Conservation (phyloP, 1,140 invertebrate species). For the Drosophila sp. region DNA sequence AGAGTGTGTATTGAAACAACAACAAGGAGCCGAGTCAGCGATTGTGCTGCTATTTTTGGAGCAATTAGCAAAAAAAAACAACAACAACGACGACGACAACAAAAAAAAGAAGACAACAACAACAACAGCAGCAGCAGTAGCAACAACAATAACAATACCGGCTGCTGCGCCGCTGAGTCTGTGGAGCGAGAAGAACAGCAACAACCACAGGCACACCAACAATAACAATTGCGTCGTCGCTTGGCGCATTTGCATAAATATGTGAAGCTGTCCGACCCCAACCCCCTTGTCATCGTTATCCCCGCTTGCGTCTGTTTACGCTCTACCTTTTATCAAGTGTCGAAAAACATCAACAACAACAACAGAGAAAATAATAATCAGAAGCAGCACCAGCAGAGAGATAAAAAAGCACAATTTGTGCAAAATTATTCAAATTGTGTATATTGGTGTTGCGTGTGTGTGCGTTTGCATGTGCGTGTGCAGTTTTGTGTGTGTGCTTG, state of each 20-base stretch:
- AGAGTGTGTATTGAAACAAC: slow-evolving; percentile 31
- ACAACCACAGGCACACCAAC: slow-evolving; percentile 22
- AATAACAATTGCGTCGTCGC: slow-evolving; percentile 27
- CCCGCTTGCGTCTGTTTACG: neutral
- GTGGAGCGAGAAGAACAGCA: slow-evolving; percentile 18
- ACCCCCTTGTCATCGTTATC: neutral
- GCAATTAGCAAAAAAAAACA: slow-evolving; percentile 43
- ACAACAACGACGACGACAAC: slow-evolving; percentile 6
- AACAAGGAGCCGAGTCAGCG: slow-evolving; percentile 34
- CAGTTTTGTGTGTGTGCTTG: slow-evolving; percentile 16
- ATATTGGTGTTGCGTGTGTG: slow-evolving; percentile 22
- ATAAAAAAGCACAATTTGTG: slow-evolving; percentile 43
- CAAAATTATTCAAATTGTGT: slow-evolving; percentile 50
- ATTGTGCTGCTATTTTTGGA: slow-evolving; percentile 41
- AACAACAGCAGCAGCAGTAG: slow-evolving; percentile 9
- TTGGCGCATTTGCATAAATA: slow-evolving; percentile 54
- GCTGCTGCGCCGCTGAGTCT: slow-evolving; percentile 36
- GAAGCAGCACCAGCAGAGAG: slow-evolving; percentile 5
- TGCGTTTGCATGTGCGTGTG: slow-evolving; percentile 24
- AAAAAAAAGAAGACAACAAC: slow-evolving; percentile 1
- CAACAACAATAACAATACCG: neutral
- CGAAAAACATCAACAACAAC: slow-evolving; percentile 23
- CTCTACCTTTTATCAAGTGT: slow-evolving; percentile 41
- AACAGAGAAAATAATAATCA: no score
- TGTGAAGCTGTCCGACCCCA: slow-evolving; percentile 31